phyloP scores from a whole-genome alignment of 2,797 vertebrate genomes.

The Peromyscus eremicus region DNA sequence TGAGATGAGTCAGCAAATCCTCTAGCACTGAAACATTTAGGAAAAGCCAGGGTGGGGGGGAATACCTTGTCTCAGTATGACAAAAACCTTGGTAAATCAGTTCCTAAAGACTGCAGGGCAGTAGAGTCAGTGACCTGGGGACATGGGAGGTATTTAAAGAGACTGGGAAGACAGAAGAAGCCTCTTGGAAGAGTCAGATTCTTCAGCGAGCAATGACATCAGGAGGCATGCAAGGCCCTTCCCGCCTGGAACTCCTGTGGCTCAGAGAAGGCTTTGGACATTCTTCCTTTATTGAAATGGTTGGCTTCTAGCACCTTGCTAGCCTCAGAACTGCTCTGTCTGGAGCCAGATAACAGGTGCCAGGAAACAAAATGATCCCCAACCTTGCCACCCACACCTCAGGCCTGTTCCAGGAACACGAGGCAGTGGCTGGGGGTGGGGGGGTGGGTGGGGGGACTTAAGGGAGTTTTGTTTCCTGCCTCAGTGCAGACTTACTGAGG shows the following conservation, averaged over 20 bases:
- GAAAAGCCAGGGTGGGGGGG: background rate
- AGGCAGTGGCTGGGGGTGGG: background rate
- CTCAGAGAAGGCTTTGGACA: background rate
- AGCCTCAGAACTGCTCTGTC: background rate
- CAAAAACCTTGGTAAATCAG: slow-evolving; percentile 45
- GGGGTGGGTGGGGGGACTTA: slow-evolving; percentile 13
- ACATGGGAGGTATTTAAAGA: background rate
- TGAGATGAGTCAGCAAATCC: slow-evolving; percentile 51
- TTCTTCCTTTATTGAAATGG: background rate
- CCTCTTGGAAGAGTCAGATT: background rate
- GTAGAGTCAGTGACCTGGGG: background rate
- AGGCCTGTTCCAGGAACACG: background rate
- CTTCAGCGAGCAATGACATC: background rate
- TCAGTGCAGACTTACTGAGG: slow-evolving; percentile 30
- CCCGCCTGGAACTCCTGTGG: slow-evolving; percentile 1
- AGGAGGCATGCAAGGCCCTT: background rate
- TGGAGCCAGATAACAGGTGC: slow-evolving; percentile 28
- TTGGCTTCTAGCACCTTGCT: background rate
- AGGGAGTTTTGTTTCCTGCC: slow-evolving; percentile 50
- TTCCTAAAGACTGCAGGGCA: background rate
- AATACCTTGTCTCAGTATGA: background rate
- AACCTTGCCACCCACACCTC: slow-evolving; percentile 24
- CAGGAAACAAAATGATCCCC: slow-evolving; percentile 47
- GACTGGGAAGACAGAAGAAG: background rate
- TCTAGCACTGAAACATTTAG: slow-evolving; percentile 1